These are phyloP conservation scores for Lepidothrix coronata DNA, from an alignment of 2,113 vertebrate genomes.

Conservation along the genomic window DNA sequence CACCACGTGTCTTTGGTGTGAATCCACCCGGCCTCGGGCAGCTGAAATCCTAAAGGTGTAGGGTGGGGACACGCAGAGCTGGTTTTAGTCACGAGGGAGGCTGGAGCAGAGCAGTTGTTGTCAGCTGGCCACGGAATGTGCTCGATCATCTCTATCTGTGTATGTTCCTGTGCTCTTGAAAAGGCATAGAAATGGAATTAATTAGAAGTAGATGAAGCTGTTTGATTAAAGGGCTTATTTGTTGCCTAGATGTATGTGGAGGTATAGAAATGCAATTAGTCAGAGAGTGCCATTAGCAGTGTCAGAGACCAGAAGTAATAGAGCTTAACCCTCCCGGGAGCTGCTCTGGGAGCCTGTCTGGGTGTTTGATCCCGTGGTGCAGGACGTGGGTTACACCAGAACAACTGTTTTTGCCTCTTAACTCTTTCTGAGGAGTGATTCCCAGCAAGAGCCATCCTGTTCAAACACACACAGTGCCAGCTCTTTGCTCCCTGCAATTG, in stretches of 20 bases:
- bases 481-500: not conserved
- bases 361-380: not conserved
- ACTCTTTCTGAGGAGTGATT: not conserved
- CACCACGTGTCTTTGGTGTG: not conserved
- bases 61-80: not conserved
- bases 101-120: not conserved
- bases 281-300: constrained; percentile 33
- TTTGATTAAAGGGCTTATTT: constrained; percentile 48
- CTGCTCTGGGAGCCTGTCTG: not conserved
- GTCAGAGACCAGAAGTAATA: constrained; percentile 46
- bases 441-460: not conserved
- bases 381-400: fast-evolving
- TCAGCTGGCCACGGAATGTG: not conserved
- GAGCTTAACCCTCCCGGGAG: constrained; percentile 36
- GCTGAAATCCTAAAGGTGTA: fast-evolving
- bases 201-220: constrained; percentile 30
- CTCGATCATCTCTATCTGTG: not conserved
- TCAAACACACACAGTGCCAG: not conserved
- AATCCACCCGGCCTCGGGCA: fast-evolving
- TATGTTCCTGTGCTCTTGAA: not conserved
- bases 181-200: constrained; percentile 29
- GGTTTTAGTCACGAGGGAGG: not conserved
- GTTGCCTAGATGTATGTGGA: not conserved
- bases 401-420: not conserved
- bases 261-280: constrained; percentile 53